Percentiles rank a stretch among this genome's conserved stretches.
Evolutionary conservation across 2,797 vertebrate genomes (phyloP).

Genomic region (Typhlichthys eigenmanni): DNA sequence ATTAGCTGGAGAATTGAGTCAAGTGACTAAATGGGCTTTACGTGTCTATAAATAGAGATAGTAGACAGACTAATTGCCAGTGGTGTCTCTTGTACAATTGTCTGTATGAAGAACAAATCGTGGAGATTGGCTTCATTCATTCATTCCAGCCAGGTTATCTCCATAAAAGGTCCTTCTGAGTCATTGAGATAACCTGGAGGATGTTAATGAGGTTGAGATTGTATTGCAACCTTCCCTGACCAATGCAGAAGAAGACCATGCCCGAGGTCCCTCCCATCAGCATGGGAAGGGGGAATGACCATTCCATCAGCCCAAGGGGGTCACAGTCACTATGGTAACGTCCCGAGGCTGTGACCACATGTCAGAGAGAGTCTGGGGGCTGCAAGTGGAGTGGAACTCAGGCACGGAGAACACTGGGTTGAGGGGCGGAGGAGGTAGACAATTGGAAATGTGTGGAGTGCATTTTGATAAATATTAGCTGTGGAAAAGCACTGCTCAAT

Average conservation of each 20-base stretch:
- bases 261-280: conserved; percentile 35
- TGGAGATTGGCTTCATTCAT: conserved; percentile 58
- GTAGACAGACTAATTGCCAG: conserved; percentile 32
- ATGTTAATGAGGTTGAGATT: conserved; percentile 72
- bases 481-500: conserved; percentile 30
- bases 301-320: conserved; percentile 62
- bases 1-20: conserved; percentile 26
- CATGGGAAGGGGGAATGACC: conserved; percentile 44
- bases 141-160: conserved; percentile 51
- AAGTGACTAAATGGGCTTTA: conserved; percentile 40
- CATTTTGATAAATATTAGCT: conserved; percentile 36
- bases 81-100: conserved; percentile 40
- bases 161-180: conserved; percentile 18
- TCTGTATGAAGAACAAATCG: conserved; percentile 57
- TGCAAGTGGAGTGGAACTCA: conserved; percentile 44
- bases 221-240: conserved; percentile 46
- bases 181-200: conserved; percentile 24
- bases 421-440: conserved; percentile 24
- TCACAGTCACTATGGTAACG: conserved; percentile 68
- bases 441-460: conserved; percentile 29
- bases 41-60: conserved; percentile 42
- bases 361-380: conserved; percentile 63
- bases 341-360: conserved; percentile 78
- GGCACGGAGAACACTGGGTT: conserved; percentile 26
- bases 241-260: conserved; percentile 41